Conservation (phyloP, 2,113 vertebrate genomes). For the Leucoraja erinaceus region DNA sequence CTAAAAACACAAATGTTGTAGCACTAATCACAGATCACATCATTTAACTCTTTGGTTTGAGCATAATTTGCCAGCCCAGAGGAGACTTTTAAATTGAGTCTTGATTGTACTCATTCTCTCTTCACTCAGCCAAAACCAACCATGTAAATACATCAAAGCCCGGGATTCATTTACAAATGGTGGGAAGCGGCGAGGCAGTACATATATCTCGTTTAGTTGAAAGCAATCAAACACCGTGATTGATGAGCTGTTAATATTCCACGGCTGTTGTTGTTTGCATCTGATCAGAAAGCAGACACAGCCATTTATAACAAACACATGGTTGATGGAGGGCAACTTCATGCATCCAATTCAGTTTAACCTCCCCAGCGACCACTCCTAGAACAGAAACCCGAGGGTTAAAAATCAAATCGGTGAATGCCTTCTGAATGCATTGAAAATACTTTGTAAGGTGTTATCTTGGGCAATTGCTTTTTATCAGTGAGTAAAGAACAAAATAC, state of each 20-base stretch:
- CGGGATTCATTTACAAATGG: neutral
- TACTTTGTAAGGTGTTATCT: neutral
- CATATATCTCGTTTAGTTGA: neutral
- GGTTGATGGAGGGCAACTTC: neutral
- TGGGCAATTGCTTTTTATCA: neutral
- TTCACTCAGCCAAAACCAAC: neutral
- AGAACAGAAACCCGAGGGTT: neutral
- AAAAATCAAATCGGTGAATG: neutral
- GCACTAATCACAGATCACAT: neutral
- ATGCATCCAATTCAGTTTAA: neutral
- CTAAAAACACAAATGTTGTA: neutral
- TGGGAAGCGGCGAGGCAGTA: neutral
- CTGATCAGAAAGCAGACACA: too few relatives aligned
- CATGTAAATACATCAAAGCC: neutral
- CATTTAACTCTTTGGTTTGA: neutral
- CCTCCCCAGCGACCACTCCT: neutral
- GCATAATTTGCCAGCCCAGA: neutral
- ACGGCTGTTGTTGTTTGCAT: neutral
- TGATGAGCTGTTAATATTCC: neutral
- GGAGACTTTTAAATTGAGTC: neutral
- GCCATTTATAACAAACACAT: neutral
- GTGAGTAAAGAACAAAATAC: neutral
- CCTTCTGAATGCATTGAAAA: neutral
- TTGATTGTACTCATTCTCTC: neutral
- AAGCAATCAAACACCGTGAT: neutral